Percentiles rank a stretch among this genome's conserved stretches.
phyloP scores from a whole-genome alignment of 2,113 vertebrate species.

The Nothocercus nigrocapillus region DNA sequence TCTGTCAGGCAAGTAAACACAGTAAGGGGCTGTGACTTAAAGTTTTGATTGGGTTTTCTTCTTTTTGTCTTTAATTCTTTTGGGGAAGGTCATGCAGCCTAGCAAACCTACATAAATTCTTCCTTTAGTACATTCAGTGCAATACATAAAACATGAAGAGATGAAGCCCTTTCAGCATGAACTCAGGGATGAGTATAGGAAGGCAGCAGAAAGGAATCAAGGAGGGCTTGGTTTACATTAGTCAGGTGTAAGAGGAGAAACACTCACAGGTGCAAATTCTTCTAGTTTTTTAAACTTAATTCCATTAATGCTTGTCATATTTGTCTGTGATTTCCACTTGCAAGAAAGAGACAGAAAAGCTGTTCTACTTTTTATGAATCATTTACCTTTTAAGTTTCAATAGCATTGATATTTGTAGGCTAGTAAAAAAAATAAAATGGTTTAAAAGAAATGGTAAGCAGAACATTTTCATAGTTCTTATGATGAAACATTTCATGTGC shows the following conservation, averaged over 20 bases:
- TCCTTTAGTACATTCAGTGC: not conserved
- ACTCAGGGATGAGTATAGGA: not conserved
- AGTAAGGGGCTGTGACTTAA: not conserved
- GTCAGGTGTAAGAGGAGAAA: not conserved
- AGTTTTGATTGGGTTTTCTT: not conserved
- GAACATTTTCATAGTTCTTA: not conserved
- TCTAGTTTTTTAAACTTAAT: not conserved
- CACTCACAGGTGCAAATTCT: not conserved
- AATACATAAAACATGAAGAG: not conserved
- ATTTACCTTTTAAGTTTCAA: not conserved
- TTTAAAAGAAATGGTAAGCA: constrained; percentile 22
- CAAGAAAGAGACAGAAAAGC: not conserved
- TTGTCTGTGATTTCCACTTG: not conserved
- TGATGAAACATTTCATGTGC: not conserved
- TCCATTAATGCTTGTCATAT: not conserved
- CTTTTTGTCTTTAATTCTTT: not conserved
- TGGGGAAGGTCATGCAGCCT: not conserved
- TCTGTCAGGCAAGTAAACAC: not conserved
- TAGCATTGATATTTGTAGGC: not conserved
- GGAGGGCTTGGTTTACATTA: not conserved
- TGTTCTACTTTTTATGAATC: not conserved
- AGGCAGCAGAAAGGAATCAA: not conserved
- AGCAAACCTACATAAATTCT: not conserved
- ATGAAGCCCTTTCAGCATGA: not conserved
- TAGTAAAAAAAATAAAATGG: fast-evolving